Conservation (phyloP, 1,140 invertebrate species). For the Grapholita molesta region DNA sequence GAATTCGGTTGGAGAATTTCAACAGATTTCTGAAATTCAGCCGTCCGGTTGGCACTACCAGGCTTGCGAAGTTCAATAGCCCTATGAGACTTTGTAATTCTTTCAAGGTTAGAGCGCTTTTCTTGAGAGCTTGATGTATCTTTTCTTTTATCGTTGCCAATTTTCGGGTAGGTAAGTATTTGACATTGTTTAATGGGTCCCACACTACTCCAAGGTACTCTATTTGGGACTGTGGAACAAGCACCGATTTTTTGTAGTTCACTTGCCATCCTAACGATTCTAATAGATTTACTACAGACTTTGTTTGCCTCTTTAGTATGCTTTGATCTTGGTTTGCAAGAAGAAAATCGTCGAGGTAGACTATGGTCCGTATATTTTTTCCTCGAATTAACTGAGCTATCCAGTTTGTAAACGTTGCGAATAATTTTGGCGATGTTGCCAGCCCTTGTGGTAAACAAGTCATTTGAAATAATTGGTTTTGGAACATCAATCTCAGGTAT, state of each 20-base stretch:
- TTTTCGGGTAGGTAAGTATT: background rate
- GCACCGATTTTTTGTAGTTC: background rate
- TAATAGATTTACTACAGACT: background rate
- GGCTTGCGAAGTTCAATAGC: background rate
- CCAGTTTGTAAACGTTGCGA: slow-evolving; percentile 17
- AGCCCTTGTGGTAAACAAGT: slow-evolving; percentile 29
- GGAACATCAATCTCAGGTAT: slow-evolving; percentile 36
- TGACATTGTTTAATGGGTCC: background rate
- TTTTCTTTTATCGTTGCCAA: background rate
- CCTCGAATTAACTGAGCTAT: background rate
- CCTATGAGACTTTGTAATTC: background rate
- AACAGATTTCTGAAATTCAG: background rate
- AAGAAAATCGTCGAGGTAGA: background rate
- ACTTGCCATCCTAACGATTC: background rate
- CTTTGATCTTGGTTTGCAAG: background rate
- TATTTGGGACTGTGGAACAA: background rate
- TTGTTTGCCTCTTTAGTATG: background rate
- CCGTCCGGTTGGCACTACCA: background rate
- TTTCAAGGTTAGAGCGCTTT: background rate
- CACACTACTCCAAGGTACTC: background rate
- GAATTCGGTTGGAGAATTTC: background rate
- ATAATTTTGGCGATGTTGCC: slow-evolving; percentile 10
- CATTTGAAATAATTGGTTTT: slow-evolving; percentile 33
- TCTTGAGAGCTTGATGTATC: background rate
- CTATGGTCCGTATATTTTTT: background rate